Conservation (phyloP, 2,113 vertebrate species). For the Lepus europaeus region DNA sequence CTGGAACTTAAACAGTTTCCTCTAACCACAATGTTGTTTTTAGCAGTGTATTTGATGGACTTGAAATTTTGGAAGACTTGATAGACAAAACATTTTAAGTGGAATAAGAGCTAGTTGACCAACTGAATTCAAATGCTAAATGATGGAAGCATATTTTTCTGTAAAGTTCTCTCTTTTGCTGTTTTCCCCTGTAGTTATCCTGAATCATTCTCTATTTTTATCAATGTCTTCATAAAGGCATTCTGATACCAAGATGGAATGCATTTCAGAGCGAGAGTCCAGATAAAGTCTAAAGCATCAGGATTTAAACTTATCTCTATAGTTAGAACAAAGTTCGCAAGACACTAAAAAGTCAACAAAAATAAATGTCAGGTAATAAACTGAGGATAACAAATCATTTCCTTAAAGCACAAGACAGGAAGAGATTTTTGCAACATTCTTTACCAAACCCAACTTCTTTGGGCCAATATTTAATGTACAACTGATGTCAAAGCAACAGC, state of each 20-base stretch:
- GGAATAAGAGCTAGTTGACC: background rate
- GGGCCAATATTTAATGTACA: no score
- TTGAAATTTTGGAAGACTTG: background rate
- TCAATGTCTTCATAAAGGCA: background rate
- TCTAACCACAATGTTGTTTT: background rate
- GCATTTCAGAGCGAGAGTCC: background rate
- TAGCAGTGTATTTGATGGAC: background rate
- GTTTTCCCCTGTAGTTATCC: background rate
- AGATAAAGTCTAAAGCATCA: background rate
- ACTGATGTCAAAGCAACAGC: background rate
- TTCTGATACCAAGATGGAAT: background rate
- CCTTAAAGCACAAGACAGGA: background rate
- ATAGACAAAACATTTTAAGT: constrained; percentile 49
- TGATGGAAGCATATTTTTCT: background rate
- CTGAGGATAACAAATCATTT: background rate
- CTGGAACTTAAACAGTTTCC: background rate
- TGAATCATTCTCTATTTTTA: constrained; percentile 9
- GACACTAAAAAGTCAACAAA: background rate
- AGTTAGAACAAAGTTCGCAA: constrained; percentile 12
- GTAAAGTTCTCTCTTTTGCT: constrained; percentile 23
- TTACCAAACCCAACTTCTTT: no score
- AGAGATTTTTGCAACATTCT: background rate
- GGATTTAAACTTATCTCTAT: background rate
- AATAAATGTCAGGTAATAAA: background rate
- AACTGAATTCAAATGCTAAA: background rate